Percentiles rank a stretch among this genome's conserved stretches.
Evolutionary conservation across 92 coral and sea anemone genomes (phyloP).

Genomic region (Hydrozoanthus gracilis): DNA sequence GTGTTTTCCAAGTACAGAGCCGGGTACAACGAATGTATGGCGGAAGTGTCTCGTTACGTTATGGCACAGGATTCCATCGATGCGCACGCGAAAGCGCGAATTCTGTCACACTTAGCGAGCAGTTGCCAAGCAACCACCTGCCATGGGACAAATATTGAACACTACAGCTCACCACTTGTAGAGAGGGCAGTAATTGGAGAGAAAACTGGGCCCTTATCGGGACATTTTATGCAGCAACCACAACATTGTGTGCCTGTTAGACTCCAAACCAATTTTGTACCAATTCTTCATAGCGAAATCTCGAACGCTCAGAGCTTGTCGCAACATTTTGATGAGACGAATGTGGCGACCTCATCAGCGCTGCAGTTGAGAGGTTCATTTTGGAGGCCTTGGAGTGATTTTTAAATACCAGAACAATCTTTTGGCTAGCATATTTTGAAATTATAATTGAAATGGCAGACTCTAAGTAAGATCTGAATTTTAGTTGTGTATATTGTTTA

Average conservation of each 20-base stretch:
- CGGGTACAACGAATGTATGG: conserved; percentile 74
- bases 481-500: no score
- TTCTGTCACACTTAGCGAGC: conserved; percentile 65
- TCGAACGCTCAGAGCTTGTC: conserved; percentile 5
- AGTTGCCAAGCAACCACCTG: conserved; percentile 22
- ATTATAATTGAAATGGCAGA: no score
- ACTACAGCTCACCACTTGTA: neutral
- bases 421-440: no score
- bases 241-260: neutral
- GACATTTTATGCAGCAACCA: conserved; percentile 14
- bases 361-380: conserved; percentile 22
- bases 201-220: neutral
- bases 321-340: conserved; percentile 10
- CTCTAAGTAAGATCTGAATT: no score
- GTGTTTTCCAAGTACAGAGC: conserved; percentile 65
- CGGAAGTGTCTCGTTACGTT: conserved; percentile 66
- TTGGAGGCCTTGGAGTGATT: conserved; percentile 30
- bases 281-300: conserved; percentile 16
- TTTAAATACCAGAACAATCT: no score
- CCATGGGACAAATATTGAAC: neutral
- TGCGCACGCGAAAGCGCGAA: conserved; percentile 57
- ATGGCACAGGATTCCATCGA: conserved; percentile 60
- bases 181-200: conserved; percentile 6
- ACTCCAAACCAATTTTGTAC: conserved; percentile 1
- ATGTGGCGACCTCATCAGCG: neutral